Conservation (phyloP, 1,140 invertebrate species). For the Cydia amplana region DNA sequence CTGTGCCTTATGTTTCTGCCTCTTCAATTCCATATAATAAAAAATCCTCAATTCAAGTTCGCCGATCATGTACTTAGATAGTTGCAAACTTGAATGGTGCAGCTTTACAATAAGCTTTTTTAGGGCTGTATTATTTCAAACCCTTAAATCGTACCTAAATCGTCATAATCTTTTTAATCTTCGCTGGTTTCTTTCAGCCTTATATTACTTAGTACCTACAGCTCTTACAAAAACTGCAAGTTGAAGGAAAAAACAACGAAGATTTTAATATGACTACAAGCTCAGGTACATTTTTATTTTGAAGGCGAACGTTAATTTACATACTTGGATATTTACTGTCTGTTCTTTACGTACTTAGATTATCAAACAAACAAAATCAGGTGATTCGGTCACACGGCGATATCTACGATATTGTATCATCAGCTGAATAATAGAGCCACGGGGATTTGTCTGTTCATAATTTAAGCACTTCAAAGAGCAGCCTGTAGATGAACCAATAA, state of each 20-base stretch:
- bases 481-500: no score
- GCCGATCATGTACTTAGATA: neutral
- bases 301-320: neutral
- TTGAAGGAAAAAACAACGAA: neutral
- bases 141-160: constrained; percentile 3
- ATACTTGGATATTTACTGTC: neutral
- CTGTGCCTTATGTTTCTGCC: constrained; percentile 35
- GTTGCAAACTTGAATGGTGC: neutral
- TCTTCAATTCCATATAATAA: neutral
- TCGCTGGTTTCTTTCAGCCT: neutral
- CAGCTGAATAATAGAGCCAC: no score
- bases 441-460: no score
- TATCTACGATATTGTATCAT: no score
- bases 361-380: no score
- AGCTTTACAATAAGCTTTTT: neutral
- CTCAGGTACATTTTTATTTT: constrained; percentile 4
- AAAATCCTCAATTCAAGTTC: neutral
- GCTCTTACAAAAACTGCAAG: neutral
- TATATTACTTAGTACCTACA: neutral
- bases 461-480: no score
- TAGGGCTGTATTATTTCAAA: neutral
- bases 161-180: neutral
- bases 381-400: no score
- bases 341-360: no score
- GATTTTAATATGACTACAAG: constrained; percentile 18